phyloP scores from a whole-genome alignment of 35 echinoderm and acorn worm species.

The Anneissia japonica region DNA sequence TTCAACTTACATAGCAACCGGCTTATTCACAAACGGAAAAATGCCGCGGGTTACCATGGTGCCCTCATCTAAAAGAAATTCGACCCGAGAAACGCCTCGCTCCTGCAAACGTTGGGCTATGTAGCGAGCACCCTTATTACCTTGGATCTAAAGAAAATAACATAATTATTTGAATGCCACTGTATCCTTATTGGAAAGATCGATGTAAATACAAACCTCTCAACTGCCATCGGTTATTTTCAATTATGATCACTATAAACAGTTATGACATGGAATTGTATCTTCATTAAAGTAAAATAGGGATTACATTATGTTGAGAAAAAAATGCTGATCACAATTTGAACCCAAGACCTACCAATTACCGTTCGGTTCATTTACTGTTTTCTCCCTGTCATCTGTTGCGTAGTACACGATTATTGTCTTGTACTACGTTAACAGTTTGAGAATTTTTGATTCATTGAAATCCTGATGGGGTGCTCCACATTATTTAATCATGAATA shows the following conservation, averaged over 20 bases:
- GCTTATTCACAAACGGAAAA: slow-evolving; percentile 32
- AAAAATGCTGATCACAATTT: too few relatives aligned
- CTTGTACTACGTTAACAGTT: too few relatives aligned
- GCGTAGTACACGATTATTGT: too few relatives aligned
- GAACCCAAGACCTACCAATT: too few relatives aligned
- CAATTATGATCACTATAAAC: not conserved
- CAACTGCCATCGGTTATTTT: not conserved
- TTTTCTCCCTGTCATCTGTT: too few relatives aligned
- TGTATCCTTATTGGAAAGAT: not conserved
- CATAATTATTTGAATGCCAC: not conserved
- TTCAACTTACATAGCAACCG: slow-evolving; percentile 61
- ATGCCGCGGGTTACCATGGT: slow-evolving; percentile 44
- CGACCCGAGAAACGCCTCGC: slow-evolving; percentile 21
- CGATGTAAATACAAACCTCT: not conserved
- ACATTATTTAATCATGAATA: too few relatives aligned
- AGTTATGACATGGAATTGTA: not conserved
- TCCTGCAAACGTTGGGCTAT: slow-evolving; percentile 39
- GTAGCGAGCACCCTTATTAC: slow-evolving; percentile 44
- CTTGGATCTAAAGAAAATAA: slow-evolving; percentile 30
- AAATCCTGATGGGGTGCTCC: too few relatives aligned
- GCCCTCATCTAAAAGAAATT: slow-evolving; percentile 88
- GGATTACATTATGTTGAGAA: not conserved
- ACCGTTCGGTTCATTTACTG: too few relatives aligned
- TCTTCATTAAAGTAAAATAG: not conserved
- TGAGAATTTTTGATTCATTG: too few relatives aligned